Evolutionary conservation across 2,797 vertebrate species (phyloP).

Genomic region (Gallinago stenura): DNA sequence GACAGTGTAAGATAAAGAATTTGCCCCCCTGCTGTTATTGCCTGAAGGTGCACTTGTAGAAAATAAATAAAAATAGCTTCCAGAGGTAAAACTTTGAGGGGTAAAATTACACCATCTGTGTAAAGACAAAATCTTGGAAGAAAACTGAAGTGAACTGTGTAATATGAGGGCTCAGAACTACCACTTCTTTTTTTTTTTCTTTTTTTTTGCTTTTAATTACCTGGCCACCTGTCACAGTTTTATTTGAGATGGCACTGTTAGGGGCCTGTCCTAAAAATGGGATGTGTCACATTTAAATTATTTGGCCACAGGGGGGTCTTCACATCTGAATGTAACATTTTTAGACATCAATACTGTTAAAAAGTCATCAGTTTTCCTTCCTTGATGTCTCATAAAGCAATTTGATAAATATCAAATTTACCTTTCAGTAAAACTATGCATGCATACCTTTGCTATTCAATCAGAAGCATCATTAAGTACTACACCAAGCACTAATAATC

Average conservation of each 20-base stretch:
- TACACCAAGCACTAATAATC: neutral
- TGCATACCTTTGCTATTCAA: neutral
- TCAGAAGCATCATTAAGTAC: constrained; percentile 1
- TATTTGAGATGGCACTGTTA: constrained; percentile 27
- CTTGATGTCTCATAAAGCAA: neutral
- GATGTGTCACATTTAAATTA: constrained; percentile 56
- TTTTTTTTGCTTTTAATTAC: constrained; percentile 32
- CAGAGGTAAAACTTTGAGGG: constrained; percentile 50
- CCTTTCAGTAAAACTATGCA: neutral
- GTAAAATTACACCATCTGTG: constrained; percentile 60
- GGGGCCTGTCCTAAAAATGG: constrained; percentile 57
- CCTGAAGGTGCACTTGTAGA: constrained; percentile 48
- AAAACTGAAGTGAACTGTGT: constrained; percentile 42
- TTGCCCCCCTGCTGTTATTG: constrained; percentile 45
- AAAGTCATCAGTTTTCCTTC: neutral
- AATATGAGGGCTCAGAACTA: constrained; percentile 50
- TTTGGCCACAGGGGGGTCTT: neutral
- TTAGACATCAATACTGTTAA: constrained; percentile 37
- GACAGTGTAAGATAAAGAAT: constrained; percentile 63
- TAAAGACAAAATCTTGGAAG: constrained; percentile 31
- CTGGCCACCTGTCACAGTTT: constrained; percentile 53
- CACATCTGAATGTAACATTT: neutral
- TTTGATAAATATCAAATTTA: neutral
- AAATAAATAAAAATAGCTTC: constrained; percentile 72
- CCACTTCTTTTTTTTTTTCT: neutral